Percentiles rank a stretch among this genome's conserved stretches.
Conservation (phyloP, 2,113 vertebrate species). For the Thunnus thynnus region DNA sequence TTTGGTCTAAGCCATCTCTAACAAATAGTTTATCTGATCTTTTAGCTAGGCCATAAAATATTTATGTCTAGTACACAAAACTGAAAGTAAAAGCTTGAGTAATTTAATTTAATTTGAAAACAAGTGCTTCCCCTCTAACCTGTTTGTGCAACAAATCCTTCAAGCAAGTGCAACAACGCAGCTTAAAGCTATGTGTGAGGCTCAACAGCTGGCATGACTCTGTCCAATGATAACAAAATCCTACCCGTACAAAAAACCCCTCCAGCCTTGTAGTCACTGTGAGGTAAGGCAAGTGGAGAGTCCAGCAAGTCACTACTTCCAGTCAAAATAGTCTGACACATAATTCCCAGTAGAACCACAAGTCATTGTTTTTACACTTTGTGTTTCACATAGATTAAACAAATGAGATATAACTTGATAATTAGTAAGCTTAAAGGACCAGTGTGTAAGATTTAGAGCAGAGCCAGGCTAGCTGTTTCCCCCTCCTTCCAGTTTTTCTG, state of each 20-base stretch:
- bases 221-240: too few species aligned
- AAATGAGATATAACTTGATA: background rate
- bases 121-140: background rate
- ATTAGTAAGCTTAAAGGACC: background rate
- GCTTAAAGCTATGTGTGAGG: background rate
- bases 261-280: too few species aligned
- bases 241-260: too few species aligned
- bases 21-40: too few species aligned
- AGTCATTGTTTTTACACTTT: background rate
- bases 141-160: conserved; percentile 14
- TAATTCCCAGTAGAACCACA: background rate
- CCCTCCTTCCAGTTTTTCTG: too few species aligned
- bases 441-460: background rate
- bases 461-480: background rate
- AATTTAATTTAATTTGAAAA: background rate
- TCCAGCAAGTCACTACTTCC: too few species aligned
- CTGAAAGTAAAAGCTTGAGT: background rate
- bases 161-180: background rate
- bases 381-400: background rate
- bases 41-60: too few species aligned
- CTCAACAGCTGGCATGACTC: too few species aligned
- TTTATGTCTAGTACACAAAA: too few species aligned
- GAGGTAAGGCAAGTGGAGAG: too few species aligned
- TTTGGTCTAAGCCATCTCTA: too few species aligned
- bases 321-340: too few species aligned